phyloP scores from a whole-genome alignment of 2,113 vertebrate genomes.

The Phycodurus eques region DNA sequence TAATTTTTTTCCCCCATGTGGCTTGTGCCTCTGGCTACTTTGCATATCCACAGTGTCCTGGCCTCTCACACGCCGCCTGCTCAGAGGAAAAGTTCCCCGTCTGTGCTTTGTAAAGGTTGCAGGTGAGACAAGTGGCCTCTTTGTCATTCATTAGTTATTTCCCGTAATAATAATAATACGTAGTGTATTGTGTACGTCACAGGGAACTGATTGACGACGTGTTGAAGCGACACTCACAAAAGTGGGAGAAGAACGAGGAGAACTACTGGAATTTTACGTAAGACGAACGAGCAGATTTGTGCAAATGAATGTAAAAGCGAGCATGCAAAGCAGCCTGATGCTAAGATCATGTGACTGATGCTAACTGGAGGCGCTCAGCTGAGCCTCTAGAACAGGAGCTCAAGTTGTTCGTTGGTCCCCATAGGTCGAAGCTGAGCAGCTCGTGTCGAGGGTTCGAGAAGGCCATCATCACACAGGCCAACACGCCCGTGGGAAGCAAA shows the following conservation, averaged over 20 bases:
- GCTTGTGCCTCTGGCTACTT: background rate
- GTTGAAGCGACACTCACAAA: constrained; percentile 28
- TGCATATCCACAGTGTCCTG: background rate
- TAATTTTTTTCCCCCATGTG: background rate
- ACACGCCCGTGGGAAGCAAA: constrained; percentile 67
- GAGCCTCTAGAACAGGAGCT: background rate
- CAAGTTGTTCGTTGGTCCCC: background rate
- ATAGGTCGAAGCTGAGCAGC: constrained; percentile 56
- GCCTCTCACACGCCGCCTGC: background rate
- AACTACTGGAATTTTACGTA: constrained; percentile 65
- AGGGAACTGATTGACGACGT: constrained; percentile 46
- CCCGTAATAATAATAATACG: background rate
- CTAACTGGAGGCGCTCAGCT: background rate
- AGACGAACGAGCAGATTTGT: background rate
- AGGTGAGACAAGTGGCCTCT: background rate
- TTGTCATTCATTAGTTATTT: background rate
- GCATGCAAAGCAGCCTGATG: background rate
- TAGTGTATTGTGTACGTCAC: constrained; percentile 14
- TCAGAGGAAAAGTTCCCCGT: background rate
- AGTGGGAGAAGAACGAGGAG: constrained; percentile 62
- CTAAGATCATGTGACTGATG: background rate
- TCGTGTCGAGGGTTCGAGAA: constrained; percentile 60
- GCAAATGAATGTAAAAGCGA: background rate
- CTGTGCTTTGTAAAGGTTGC: constrained; percentile 4
- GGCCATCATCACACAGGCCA: constrained; percentile 69